Base-by-base conservation (phyloP, 1,140 invertebrate species). In the roundworm (Caenorhabditis elegans) region DNA sequence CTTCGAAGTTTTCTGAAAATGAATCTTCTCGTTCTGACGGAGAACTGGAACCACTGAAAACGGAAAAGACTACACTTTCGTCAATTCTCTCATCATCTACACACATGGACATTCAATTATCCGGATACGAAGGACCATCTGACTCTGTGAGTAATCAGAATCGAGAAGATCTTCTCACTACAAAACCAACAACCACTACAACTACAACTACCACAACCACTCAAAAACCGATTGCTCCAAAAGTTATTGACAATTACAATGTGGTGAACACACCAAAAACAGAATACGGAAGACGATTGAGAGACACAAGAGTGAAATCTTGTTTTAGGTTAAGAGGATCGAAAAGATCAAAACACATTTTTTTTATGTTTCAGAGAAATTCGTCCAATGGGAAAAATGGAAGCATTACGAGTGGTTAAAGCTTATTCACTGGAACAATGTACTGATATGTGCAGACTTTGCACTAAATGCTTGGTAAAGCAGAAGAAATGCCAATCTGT, bases 341-440 rank as follows among this genome's bases (percentile, higher is more conserved):
- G 28, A 19, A 39, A 55, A 26, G n/a, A 19, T 55, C 22, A 17
- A 31, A 24, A 34, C 5, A 5, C 13, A 28, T 28, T 43, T 22
- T 10, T 39, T 24, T 24, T n/a, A n/a, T 4, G 24, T 76, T 84
- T 43, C 75, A 84, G 82, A 17, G 78, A 84, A 84, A 76, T 84
- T 1, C 34, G 70, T 10, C 78, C 82, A 22, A 48, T 77, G n/a
- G 51, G 55, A 19, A 80, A 76, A 31, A 76, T 81, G 46, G 82
- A 80, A 28, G 49, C 80, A 8, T 34, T 49, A n/a, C 19, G 82
- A 43, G 79, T 84, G 5, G 31, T 80, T 3, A 80, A 77, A 43
- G 79, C 82, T 6, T 78, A 84, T 28, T 84, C 82, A 2, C 17
- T 84, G 79, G 82, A 84, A 28, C 82, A 84, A 53, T 84, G 82